phyloP scores from a whole-genome alignment of 2,113 vertebrate species.

The Australoheros scitulus region DNA sequence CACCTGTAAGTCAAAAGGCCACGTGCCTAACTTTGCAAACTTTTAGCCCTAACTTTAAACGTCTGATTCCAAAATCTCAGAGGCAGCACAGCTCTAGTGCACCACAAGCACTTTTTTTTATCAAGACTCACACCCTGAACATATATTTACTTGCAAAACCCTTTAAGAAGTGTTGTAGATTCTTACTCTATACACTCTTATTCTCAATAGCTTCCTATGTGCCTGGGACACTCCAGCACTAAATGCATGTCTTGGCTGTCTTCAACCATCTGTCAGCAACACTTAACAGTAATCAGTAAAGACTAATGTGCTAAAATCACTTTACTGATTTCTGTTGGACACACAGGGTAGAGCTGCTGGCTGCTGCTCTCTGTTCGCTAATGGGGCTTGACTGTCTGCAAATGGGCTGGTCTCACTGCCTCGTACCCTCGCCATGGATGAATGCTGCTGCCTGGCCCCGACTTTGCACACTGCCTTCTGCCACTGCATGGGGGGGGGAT shows the following conservation, averaged over 20 bases:
- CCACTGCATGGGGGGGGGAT: slow-evolving; percentile 5
- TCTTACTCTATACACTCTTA: neutral
- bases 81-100: neutral
- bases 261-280: slow-evolving; percentile 6
- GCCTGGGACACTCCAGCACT: neutral
- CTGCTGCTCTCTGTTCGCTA: slow-evolving; percentile 47
- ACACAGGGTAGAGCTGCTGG: slow-evolving; percentile 15
- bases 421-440: slow-evolving; percentile 48
- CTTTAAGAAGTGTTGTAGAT: neutral
- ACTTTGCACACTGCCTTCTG: slow-evolving; percentile 7
- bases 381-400: slow-evolving; percentile 50
- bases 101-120: neutral
- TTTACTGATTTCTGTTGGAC: slow-evolving; percentile 12
- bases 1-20: no score
- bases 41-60: no score
- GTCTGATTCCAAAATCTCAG: no score
- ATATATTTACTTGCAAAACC: neutral
- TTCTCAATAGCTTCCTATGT: neutral
- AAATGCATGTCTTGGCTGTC: neutral
- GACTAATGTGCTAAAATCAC: slow-evolving; percentile 20
- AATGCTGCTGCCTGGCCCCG: slow-evolving; percentile 26
- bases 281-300: slow-evolving; percentile 3
- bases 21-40: neutral
- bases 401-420: slow-evolving; percentile 50
- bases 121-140: neutral